A percentile compares a stretch with the other conserved stretches of the same genome.
Evolutionary conservation across 2,888 invertebrate genomes (phyloP).

Genomic region (Gibbula magus): DNA sequence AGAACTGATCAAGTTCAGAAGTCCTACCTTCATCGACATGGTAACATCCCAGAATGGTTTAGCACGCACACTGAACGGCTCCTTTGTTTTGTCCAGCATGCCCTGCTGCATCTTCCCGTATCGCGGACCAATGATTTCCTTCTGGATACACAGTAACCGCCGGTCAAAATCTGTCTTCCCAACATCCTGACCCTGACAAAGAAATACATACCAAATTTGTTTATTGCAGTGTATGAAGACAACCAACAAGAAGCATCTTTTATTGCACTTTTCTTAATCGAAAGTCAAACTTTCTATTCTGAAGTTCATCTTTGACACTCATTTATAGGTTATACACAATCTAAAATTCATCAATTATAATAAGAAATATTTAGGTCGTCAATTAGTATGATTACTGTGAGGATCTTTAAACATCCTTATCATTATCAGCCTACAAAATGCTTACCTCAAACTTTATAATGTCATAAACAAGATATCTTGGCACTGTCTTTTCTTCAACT

Average conservation of each 20-base stretch:
- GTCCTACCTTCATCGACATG: slow-evolving; percentile 66
- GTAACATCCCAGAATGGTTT: slow-evolving; percentile 93
- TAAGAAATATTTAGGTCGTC: too few species aligned
- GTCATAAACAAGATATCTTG: slow-evolving; percentile 96
- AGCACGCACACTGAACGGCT: slow-evolving; percentile 92
- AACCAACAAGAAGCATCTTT: background rate
- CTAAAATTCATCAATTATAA: too few species aligned
- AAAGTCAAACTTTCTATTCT: too few species aligned
- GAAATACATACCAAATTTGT: background rate
- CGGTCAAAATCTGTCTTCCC: slow-evolving; percentile 86
- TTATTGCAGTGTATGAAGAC: background rate
- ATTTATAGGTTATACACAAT: too few species aligned
- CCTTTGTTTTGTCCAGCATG: slow-evolving; percentile 83
- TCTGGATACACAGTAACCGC: slow-evolving; percentile 84
- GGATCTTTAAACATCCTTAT: too few species aligned
- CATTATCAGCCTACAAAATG: background rate
- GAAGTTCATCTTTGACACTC: too few species aligned
- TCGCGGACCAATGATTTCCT: slow-evolving; percentile 79
- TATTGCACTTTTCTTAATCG: too few species aligned
- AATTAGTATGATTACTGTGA: too few species aligned
- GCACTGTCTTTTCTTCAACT: slow-evolving; percentile 81
- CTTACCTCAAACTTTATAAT: slow-evolving; percentile 86
- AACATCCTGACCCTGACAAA: slow-evolving; percentile 81
- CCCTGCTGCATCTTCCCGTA: slow-evolving; percentile 86
- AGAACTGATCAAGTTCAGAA: too few species aligned